Percentiles rank a stretch among this genome's conserved stretches.
Evolutionary conservation across 2,113 vertebrate species (phyloP).

Genomic region (Dicrurus megarhynchus): DNA sequence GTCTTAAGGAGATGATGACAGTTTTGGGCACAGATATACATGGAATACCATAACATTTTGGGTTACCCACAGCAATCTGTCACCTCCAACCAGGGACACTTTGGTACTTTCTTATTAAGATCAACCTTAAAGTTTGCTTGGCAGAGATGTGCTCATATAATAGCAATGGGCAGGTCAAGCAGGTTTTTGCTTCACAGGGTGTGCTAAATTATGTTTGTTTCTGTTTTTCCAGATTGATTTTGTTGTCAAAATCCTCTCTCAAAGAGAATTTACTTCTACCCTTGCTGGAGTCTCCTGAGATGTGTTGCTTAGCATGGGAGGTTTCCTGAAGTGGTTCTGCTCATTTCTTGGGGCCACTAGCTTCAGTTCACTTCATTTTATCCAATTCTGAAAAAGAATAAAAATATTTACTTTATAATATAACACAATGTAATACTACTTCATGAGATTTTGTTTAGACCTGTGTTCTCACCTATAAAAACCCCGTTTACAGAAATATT

Average conservation of each 20-base stretch:
- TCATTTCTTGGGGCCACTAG: background rate
- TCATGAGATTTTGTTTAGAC: background rate
- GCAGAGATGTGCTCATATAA: background rate
- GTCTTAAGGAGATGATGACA: background rate
- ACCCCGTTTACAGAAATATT: background rate
- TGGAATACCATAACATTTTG: background rate
- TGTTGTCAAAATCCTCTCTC: background rate
- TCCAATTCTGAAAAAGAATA: background rate
- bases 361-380: background rate
- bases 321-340: background rate
- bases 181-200: background rate
- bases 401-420: background rate
- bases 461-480: background rate
- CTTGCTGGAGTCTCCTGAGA: background rate
- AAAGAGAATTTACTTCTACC: background rate
- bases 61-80: background rate
- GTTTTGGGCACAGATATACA: background rate
- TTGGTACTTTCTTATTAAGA: background rate
- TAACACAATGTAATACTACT: background rate
- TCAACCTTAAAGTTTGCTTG: background rate
- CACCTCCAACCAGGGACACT: background rate
- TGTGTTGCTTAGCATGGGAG: background rate
- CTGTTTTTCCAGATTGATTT: background rate
- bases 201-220: background rate
- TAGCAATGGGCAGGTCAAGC: background rate